Conservation (phyloP, 2,797 vertebrate genomes). For the Staurois parvus region DNA sequence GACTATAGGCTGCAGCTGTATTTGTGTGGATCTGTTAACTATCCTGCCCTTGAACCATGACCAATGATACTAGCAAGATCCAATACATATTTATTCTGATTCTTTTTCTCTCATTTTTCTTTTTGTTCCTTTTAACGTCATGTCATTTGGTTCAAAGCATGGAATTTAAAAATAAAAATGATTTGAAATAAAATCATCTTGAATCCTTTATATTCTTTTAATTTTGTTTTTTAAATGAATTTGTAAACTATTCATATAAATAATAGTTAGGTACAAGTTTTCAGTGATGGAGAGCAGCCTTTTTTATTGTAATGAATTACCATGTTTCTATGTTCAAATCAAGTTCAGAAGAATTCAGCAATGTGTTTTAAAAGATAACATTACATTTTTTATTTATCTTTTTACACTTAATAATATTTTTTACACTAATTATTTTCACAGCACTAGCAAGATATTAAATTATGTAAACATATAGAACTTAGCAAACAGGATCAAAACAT, state of each 20-base stretch:
- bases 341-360: not conserved
- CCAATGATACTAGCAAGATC: too few relatives aligned
- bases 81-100: too few relatives aligned
- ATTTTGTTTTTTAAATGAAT: not conserved
- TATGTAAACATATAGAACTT: not conserved
- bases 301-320: not conserved
- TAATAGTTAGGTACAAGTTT: not conserved
- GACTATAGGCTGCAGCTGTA: too few relatives aligned
- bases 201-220: not conserved
- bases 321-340: not conserved
- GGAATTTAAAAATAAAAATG: not conserved
- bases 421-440: constrained; percentile 16
- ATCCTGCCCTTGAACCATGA: too few relatives aligned
- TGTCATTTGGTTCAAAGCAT: not conserved
- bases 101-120: too few relatives aligned
- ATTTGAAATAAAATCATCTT: not conserved
- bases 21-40: too few relatives aligned
- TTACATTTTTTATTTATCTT: not conserved
- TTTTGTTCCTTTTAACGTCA: not conserved
- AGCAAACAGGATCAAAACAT: not conserved
- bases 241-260: too few relatives aligned
- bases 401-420: constrained; percentile 28
- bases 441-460: not conserved
- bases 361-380: constrained; percentile 36
- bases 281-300: not conserved